A percentile compares a stretch with the other conserved stretches of the same genome.
Conservation (phyloP, 2,888 invertebrate genomes). For the Herminia tarsipennalis region DNA sequence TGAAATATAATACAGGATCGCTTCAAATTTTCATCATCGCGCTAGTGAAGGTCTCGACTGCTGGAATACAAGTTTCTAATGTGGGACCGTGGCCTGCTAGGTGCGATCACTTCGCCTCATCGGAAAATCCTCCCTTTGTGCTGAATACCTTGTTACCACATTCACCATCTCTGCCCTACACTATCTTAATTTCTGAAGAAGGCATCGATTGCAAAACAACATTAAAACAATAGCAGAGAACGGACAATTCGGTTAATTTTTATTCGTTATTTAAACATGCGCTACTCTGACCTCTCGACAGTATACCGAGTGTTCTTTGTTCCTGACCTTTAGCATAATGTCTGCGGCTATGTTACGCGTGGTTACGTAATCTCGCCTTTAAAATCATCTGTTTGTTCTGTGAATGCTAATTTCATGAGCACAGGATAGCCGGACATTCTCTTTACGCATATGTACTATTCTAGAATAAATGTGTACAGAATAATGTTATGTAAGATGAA, state of each 20-base stretch:
- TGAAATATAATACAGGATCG: too few relatives aligned
- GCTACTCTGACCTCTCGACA: conserved; percentile 2
- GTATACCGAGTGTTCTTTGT: conserved; percentile 13
- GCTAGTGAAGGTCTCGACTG: too few relatives aligned
- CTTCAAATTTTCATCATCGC: too few relatives aligned
- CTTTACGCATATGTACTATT: conserved; percentile 3
- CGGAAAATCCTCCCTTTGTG: too few relatives aligned
- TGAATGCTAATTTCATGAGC: conserved; percentile 13
- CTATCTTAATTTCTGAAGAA: neutral
- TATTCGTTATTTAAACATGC: conserved; percentile 8
- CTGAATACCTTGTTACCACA: too few relatives aligned
- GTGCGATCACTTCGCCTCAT: too few relatives aligned
- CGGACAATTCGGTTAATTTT: conserved; percentile 14
- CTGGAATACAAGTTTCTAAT: too few relatives aligned
- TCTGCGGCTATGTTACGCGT: conserved; percentile 20
- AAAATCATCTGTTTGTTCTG: conserved; percentile 15
- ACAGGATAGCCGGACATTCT: conserved; percentile 10
- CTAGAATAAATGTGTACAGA: neutral
- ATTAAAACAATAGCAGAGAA: neutral
- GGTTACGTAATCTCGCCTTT: conserved; percentile 29
- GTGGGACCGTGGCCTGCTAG: too few relatives aligned
- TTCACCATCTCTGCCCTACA: too few relatives aligned
- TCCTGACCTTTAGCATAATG: conserved; percentile 35
- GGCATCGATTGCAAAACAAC: neutral
- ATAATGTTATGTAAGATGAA: too few relatives aligned